These are phyloP conservation scores for Hypocryptadius cinnamomeus DNA, from an alignment of 2,113 vertebrate species.

Conservation along the genomic window DNA sequence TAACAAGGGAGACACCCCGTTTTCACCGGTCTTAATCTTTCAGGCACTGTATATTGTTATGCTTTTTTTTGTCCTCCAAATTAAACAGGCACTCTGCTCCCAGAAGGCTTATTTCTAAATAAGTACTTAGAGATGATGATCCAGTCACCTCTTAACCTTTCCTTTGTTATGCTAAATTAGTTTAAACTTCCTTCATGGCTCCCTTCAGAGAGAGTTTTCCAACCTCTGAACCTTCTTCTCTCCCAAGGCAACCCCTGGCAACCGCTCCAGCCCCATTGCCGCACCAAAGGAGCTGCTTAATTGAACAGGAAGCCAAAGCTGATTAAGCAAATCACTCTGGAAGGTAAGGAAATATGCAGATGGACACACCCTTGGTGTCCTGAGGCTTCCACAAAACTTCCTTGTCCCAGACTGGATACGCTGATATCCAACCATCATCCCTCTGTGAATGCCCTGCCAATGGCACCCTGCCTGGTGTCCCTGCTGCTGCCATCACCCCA, in stretches of 20 bases:
- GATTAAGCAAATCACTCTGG: not conserved
- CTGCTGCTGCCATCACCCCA: not conserved
- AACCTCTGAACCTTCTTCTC: not conserved
- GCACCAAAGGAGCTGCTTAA: not conserved
- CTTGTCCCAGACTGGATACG: not conserved
- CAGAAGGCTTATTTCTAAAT: not conserved
- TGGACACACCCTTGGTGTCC: not conserved
- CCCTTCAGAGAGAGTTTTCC: not conserved
- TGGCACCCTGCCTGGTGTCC: not conserved
- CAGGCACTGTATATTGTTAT: not conserved
- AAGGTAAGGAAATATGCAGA: not conserved
- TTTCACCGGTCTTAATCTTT: not conserved
- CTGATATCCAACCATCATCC: not conserved
- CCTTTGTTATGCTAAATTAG: constrained; percentile 28
- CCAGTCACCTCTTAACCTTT: constrained; percentile 16
- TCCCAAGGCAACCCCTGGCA: not conserved
- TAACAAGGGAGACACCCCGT: not conserved
- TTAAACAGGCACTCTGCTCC: not conserved
- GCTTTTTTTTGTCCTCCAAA: constrained; percentile 3
- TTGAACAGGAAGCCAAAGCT: not conserved
- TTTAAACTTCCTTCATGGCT: not conserved
- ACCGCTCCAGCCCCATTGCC: not conserved
- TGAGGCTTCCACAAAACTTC: not conserved
- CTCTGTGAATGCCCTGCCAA: fast-evolving
- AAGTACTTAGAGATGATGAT: not conserved